Evolutionary conservation across 1,140 invertebrate species (phyloP), one percentile per base, ranked within the genome.

Genomic region (Hypothenemus hampei): DNA sequence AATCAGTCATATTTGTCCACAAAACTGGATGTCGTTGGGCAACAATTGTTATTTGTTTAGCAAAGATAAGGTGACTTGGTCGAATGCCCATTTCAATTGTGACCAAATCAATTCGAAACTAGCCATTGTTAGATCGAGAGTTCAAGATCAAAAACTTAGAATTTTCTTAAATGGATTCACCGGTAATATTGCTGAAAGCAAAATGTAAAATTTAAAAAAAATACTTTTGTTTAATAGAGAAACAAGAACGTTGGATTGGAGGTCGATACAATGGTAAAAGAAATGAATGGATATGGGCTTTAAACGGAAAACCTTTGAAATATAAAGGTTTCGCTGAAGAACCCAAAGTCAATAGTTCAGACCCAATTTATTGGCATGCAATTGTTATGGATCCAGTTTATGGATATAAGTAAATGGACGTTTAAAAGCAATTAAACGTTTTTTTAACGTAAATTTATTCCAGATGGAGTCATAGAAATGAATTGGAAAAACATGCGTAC

Each of bases 241-340:
- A 50, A 37, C 24, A 49, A n/a, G 84, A 84, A 56, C 75, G 85
- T 57, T 89, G 86, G 85, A 85, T 87, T 57, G 85, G 84, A 7
- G 85, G 84, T 4, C 79, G 84, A 35, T 88, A 81, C 67, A 81
- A 88, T 70, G 84, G 80, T 77, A 71, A 75, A 33, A 70, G 77
- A 46, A 75, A 75, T 58, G 66, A 75, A 3, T 88, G 85, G 85
- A 79, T 81, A 61, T 89, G 85, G 85, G 84, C 81, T 1, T 75
- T 77, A 3, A 78, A 81, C 37, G 80, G 84, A 22, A 72, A 77
- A 52, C 54, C 57, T 11, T 29, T 66, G 23, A 52, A 41, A 20
- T 66, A 64, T 24, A 58, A 47, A 33, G 62, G 62, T 8, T 66
- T 66, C 29, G 23, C 22, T 5, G 20, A 36, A 15, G 35, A 57